Base-by-base conservation (phyloP, 2,888 invertebrate genomes). In the Drosophila rubida region DNA sequence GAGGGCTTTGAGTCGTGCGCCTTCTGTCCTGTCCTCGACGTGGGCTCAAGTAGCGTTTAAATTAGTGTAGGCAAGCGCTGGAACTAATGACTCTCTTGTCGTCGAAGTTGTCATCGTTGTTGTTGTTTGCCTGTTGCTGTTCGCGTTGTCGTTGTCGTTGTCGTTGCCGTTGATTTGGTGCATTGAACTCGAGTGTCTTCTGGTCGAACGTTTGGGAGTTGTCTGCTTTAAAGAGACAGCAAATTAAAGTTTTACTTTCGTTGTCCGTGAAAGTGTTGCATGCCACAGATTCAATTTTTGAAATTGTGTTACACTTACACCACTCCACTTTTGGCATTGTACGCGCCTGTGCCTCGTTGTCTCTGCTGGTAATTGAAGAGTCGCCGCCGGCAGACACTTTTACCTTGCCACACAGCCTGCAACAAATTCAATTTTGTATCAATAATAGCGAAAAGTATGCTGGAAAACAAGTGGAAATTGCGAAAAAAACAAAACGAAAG, bases 51-150 rank as follows among this genome's bases (percentile, higher is more conserved):
- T 83, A 80, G 82, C 81, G 68, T 57, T 75, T 65, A 71, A 81
- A 80, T 87, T 87, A 84, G 75, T 80, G 75, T 77, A 71, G 82
- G 73, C 88, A 87, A 82, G 76, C 75, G 68, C 80, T 85, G 87
- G 87, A 88, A 87, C 87, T 88, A 88, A 87, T 87, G 80, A 69
- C 75, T 64, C 62, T 71, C 51, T 74, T 74, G 71, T 74, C 66
- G 66, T 73, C 74, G 53, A 45, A 50, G 73, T 73, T 73, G 74
- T 78, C 65, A 65, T 42, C 62, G 65, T 65, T 46, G 67, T 69
- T 59, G 63, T 58, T 46, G 57, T 54, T 22, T 65, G 59, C 64
- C 39, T 45, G 65, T 35, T 30, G 46, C 13, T 14, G 65, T 54
- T 55, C n/a, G n/a, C n/a, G 46, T 27, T 35, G 16, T 6, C 50